Percentiles rank a stretch among this genome's conserved stretches.
phyloP scores from a whole-genome alignment of 2,797 vertebrate species.

The Chaenodraco wilsoni region DNA sequence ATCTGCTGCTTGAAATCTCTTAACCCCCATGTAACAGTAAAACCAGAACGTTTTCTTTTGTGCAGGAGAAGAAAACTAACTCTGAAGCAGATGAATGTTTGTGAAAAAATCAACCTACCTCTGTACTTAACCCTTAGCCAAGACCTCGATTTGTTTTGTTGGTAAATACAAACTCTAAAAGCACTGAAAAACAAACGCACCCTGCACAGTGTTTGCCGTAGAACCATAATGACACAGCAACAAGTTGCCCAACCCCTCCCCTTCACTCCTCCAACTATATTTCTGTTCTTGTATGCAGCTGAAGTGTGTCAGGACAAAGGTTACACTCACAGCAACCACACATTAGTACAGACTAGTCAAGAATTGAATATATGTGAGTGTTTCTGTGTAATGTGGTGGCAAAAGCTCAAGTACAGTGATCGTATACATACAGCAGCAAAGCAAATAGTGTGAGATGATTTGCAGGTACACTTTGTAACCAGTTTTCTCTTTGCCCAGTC shows the following conservation, averaged over 20 bases:
- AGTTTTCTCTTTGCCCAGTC: neutral
- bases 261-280: constrained; percentile 47
- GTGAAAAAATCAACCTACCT: constrained; percentile 35
- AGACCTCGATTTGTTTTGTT: constrained; percentile 51
- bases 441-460: neutral
- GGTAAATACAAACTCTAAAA: constrained; percentile 57
- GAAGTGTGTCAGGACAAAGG: constrained; percentile 67
- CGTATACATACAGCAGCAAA: constrained; percentile 21
- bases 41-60: constrained; percentile 30
- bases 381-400: constrained; percentile 31
- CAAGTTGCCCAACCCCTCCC: constrained; percentile 43
- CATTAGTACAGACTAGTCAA: constrained; percentile 56
- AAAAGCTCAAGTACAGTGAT: constrained; percentile 29
- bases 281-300: constrained; percentile 63
- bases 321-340: constrained; percentile 69
- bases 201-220: constrained; percentile 23
- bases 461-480: constrained; percentile 1
- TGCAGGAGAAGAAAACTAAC: constrained; percentile 14
- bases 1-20: constrained; percentile 44
- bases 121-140: constrained; percentile 34
- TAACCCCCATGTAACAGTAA: constrained; percentile 31
- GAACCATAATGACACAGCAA: constrained; percentile 45
- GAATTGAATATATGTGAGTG: constrained; percentile 45
- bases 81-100: constrained; percentile 22
- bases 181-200: constrained; percentile 21